These are phyloP conservation scores for Hyperoodon ampullatus DNA, from an alignment of 2,113 vertebrate species.

Conservation along the genomic window DNA sequence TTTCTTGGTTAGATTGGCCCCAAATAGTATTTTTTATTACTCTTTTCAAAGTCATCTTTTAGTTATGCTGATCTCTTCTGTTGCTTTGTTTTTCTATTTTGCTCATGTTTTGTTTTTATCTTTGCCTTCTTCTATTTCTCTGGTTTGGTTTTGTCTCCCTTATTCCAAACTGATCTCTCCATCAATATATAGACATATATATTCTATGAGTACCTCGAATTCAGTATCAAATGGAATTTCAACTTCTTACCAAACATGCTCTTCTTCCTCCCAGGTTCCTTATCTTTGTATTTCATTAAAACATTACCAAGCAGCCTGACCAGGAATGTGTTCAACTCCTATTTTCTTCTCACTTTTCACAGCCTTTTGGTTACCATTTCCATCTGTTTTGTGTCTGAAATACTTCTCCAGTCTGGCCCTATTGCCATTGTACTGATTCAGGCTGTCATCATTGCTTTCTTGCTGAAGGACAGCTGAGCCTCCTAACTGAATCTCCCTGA, in stretches of 20 bases:
- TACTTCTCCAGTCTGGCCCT: not conserved
- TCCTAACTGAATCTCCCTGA: not conserved
- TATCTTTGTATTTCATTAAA: not conserved
- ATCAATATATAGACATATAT: not conserved
- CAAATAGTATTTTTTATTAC: not conserved
- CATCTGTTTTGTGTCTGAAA: not conserved
- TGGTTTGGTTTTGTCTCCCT: not conserved
- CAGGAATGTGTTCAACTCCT: not conserved
- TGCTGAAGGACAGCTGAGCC: not conserved
- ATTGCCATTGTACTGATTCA: not conserved
- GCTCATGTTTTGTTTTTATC: not conserved
- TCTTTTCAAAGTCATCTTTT: not conserved
- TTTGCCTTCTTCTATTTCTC: constrained; percentile 29
- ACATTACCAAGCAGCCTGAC: not conserved
- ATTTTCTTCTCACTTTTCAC: not conserved
- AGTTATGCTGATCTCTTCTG: not conserved
- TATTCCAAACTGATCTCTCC: not conserved
- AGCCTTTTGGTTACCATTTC: constrained; percentile 26
- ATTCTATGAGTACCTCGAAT: not conserved
- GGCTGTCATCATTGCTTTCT: not conserved
- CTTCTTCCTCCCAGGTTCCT: not conserved
- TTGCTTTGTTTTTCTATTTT: constrained; percentile 34
- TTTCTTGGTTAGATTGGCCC: not conserved
- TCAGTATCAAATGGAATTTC: constrained; percentile 42
- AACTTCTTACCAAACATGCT: not conserved